Evolutionary conservation across 2,888 invertebrate species (phyloP), one percentile per base, ranked within the genome.

Genomic region (Dendrolimus pini): DNA sequence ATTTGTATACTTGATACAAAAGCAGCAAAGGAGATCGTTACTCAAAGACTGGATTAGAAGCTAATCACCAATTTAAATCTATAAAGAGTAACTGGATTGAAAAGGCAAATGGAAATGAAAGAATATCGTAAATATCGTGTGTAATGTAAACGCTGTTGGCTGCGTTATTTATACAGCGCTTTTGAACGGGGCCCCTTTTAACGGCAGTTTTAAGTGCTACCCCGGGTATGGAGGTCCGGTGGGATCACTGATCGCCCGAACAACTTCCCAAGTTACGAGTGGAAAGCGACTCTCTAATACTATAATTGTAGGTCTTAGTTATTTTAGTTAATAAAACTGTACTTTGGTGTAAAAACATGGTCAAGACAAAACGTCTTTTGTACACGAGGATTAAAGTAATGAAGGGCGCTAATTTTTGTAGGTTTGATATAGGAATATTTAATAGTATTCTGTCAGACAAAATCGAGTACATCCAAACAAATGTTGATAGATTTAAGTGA

Each of bases 121-220:
- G 80, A 80, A 83, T 82, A 81, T 78, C 76, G 80, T 82, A 79
- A 85, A 84, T 82, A 82, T 79, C 79, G 80, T 81, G 78, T 75
- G 74, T 71, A 75, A 76, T 75, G 80, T 83, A 83, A 85, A 83
- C 78, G 80, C 80, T 77, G 74, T 73, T 77, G 73, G 74, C 71
- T 74, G 75, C 74, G 85, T 85, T 87, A 89, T 88, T 86, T 88
- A 86, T 87, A 83, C 77, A 81, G 70, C 71, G 83, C 84, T 82
- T 87, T 86, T 84, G 82, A 85, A 81, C 75, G 80, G 75, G 77
- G 74, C 77, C 81, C 82, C 83, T 83, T 86, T 87, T 85, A 87
- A 85, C 82, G 83, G 83, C 81, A 83, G 75, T 85, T 88, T 84
- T 86, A 88, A 87, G 83, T 87, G 86, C 85, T 80, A 74, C 72